Conservation (phyloP, 2,888 invertebrate genomes). For the Subacronicta megacephala region DNA sequence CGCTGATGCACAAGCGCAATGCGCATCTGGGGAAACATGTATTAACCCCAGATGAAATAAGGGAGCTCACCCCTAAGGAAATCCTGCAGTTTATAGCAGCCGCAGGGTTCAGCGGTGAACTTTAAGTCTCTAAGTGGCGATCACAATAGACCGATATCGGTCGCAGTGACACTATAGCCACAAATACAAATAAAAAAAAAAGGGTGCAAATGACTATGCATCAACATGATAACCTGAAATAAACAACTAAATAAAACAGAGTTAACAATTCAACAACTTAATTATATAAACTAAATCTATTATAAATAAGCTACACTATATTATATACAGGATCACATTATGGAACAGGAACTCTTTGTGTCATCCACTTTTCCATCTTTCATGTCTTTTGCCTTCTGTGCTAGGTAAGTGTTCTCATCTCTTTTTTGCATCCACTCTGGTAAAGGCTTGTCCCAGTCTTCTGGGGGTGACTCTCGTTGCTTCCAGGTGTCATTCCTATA, state of each 20-base stretch:
- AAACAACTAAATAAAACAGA: not conserved
- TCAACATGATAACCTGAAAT: no score
- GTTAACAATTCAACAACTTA: slow-evolving; percentile 33
- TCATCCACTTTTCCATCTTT: slow-evolving; percentile 75
- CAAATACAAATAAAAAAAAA: no score
- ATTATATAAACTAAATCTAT: slow-evolving; percentile 29
- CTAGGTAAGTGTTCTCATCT: slow-evolving; percentile 91
- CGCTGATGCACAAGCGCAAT: no score
- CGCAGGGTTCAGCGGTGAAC: no score
- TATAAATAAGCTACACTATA: slow-evolving; percentile 45
- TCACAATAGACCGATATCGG: no score
- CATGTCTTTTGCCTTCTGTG: slow-evolving; percentile 91
- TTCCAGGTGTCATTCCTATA: slow-evolving; percentile 94
- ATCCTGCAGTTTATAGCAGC: no score
- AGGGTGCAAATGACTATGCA: no score
- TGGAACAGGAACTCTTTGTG: slow-evolving; percentile 69
- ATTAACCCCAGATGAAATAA: no score
- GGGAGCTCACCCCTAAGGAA: no score
- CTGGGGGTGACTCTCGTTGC: slow-evolving; percentile 93
- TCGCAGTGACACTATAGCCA: no score
- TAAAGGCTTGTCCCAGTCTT: slow-evolving; percentile 94
- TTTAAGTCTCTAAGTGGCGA: no score
- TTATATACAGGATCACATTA: slow-evolving; percentile 71
- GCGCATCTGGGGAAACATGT: no score
- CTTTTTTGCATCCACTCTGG: slow-evolving; percentile 93